Evolutionary conservation across 2,888 invertebrate genomes (phyloP).

Genomic region (Sarcophaga rosellei): DNA sequence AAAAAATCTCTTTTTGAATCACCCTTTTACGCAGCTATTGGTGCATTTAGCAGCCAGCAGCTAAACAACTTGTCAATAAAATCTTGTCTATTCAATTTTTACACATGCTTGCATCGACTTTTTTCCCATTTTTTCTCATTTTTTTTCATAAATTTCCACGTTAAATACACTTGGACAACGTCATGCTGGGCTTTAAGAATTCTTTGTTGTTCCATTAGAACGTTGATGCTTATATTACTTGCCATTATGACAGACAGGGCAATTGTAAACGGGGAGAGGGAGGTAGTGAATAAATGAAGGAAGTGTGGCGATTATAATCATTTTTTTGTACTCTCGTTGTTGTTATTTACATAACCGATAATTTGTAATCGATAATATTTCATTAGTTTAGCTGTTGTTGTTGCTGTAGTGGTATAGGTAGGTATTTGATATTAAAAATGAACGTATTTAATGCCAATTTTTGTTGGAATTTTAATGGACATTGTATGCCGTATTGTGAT

Average conservation of each 20-base stretch:
- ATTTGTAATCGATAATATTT: constrained; percentile 24
- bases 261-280: not conserved
- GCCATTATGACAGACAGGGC: not conserved
- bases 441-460: not conserved
- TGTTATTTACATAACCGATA: not conserved
- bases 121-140: not conserved
- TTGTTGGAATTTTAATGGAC: constrained; percentile 15
- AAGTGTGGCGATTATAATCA: not conserved
- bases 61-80: constrained; percentile 51
- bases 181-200: constrained; percentile 6
- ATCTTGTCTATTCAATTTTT: constrained; percentile 55
- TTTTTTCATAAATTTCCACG: not conserved
- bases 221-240: not conserved
- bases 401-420: not conserved
- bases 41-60: not conserved
- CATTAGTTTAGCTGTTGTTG: not conserved
- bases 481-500: not conserved
- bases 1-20: not conserved
- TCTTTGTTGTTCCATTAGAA: not conserved
- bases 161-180: constrained; percentile 1
- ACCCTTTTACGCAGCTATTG: not conserved
- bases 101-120: constrained; percentile 40
- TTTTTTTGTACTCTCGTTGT: not conserved
- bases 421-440: not conserved
- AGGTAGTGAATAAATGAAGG: not conserved